A percentile compares a stretch with the other conserved stretches of the same genome.
These are phyloP conservation scores for Blera fallax DNA, from an alignment of 2,888 invertebrate genomes.

Conservation along the genomic window DNA sequence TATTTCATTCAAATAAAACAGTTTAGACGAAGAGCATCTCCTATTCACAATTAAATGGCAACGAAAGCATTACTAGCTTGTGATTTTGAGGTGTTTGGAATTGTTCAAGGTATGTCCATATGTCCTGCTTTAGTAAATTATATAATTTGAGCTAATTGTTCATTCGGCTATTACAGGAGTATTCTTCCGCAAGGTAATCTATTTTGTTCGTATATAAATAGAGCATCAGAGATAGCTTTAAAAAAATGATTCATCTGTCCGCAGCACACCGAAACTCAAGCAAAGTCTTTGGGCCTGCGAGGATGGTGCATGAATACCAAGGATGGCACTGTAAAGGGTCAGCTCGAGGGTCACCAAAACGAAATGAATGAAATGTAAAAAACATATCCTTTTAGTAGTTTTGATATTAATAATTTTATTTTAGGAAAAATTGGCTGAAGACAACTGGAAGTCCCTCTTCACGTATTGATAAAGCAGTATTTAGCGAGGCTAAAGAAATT, in stretches of 20 bases:
- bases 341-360: constrained; percentile 83
- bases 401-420: too few species aligned
- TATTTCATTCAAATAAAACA: not conserved
- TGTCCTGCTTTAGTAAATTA: not conserved
- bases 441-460: not conserved
- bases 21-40: not conserved
- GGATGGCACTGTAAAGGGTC: constrained; percentile 85
- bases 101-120: constrained; percentile 78
- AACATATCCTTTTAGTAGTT: too few species aligned
- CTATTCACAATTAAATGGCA: constrained; percentile 12
- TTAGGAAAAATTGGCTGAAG: not conserved
- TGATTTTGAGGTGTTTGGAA: constrained; percentile 80
- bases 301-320: constrained; percentile 88
- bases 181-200: constrained; percentile 79
- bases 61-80: constrained; percentile 74
- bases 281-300: constrained; percentile 83
- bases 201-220: not conserved
- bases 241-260: not conserved
- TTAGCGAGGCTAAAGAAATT: not conserved
- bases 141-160: constrained; percentile 32
- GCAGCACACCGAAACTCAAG: constrained; percentile 85
- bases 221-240: not conserved
- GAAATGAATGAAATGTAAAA: constrained; percentile 84
- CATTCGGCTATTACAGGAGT: constrained; percentile 75
- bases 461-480: not conserved